These are phyloP conservation scores for Spodoptera litura DNA, from an alignment of 1,140 invertebrate genomes.

Conservation along the genomic window DNA sequence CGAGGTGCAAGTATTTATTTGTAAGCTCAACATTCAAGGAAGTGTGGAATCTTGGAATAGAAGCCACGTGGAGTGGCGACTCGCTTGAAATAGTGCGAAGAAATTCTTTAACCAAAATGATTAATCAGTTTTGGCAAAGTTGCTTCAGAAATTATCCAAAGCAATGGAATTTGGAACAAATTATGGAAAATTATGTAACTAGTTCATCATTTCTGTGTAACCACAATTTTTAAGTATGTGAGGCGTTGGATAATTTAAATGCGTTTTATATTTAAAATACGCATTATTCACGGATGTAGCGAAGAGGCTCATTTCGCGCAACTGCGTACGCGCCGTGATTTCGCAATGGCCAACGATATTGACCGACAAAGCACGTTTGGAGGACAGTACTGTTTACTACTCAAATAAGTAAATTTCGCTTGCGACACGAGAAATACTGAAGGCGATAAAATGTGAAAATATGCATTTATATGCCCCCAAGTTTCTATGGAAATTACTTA, in stretches of 20 bases:
- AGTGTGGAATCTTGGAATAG: slow-evolving; percentile 82
- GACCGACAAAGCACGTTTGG: slow-evolving; percentile 73
- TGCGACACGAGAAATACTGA: slow-evolving; percentile 51
- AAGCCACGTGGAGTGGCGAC: slow-evolving; percentile 69
- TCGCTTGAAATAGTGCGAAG: slow-evolving; percentile 41
- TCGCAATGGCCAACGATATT: slow-evolving; percentile 68
- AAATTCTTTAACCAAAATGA: slow-evolving; percentile 34
- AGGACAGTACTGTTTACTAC: slow-evolving; percentile 67
- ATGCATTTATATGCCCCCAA: not conserved
- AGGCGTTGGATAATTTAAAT: not conserved
- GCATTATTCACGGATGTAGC: slow-evolving; percentile 30
- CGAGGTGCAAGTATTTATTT: slow-evolving; percentile 81
- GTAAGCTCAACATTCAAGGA: slow-evolving; percentile 84
- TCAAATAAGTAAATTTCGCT: slow-evolving; percentile 51
- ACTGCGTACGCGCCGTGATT: slow-evolving; percentile 54
- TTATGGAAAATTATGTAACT: slow-evolving; percentile 17
- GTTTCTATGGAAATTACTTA: slow-evolving; percentile 1
- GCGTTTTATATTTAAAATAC: slow-evolving; percentile 15
- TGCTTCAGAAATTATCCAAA: not conserved
- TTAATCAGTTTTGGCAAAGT: slow-evolving; percentile 42
- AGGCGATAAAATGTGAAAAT: slow-evolving; percentile 34
- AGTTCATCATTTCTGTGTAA: not conserved
- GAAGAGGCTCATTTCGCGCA: slow-evolving; percentile 49
- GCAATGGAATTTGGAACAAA: not conserved
- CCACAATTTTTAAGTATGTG: not conserved